Evolutionary conservation across 2,888 invertebrate genomes (phyloP).

Genomic region (Tortrix viridana): DNA sequence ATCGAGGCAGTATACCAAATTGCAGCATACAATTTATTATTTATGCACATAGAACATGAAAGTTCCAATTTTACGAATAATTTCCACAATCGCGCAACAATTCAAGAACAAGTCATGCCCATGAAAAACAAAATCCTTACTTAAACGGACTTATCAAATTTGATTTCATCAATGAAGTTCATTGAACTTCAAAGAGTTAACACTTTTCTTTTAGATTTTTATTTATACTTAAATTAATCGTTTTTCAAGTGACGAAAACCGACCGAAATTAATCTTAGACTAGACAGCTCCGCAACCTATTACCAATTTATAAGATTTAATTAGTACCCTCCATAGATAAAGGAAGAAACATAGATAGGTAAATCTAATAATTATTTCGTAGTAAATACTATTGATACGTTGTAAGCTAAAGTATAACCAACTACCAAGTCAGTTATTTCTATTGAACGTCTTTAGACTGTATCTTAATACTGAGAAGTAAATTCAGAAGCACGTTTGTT

Average conservation of each 20-base stretch:
- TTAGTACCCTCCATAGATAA: constrained; percentile 6
- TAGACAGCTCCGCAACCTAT: constrained; percentile 20
- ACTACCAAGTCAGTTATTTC: constrained; percentile 1
- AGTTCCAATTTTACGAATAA: no score
- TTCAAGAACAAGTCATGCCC: no score
- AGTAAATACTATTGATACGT: no score
- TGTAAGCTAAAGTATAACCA: no score
- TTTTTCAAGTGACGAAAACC: neutral
- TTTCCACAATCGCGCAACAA: no score
- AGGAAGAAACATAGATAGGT: no score
- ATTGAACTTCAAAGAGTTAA: neutral
- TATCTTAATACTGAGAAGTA: constrained; percentile 7
- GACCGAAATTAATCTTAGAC: constrained; percentile 8
- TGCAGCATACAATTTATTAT: neutral
- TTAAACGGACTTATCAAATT: no score
- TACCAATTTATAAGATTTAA: neutral
- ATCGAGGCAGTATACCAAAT: constrained; percentile 30
- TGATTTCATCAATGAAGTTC: neutral
- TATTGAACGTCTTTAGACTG: constrained; percentile 7
- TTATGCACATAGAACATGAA: neutral
- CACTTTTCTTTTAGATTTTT: neutral
- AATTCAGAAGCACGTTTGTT: constrained; percentile 9
- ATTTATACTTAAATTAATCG: neutral
- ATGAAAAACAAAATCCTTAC: no score
- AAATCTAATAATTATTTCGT: no score